These are phyloP conservation scores for Oscarella lobularis DNA, from an alignment of 37 sponge, comb jelly and placozoan species.

Conservation along the genomic window DNA sequence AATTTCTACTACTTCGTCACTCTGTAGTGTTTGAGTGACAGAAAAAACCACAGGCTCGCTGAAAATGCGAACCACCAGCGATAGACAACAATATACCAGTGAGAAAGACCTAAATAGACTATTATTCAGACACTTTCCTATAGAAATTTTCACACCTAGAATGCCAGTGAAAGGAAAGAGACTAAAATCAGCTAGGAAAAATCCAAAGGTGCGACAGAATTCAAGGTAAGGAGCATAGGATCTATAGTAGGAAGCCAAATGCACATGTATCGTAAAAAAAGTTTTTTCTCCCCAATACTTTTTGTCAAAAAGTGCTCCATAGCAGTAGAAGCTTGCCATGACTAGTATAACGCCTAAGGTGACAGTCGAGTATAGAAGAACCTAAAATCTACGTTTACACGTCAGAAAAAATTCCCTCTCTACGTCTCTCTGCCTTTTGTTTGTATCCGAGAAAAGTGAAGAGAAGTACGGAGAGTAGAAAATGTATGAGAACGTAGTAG, in stretches of 20 bases:
- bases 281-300: neutral
- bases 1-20: no score
- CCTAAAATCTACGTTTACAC: neutral
- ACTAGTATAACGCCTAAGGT: neutral
- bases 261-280: no score
- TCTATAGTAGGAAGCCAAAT: no score
- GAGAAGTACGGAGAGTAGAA: slow-evolving; percentile 16
- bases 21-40: neutral
- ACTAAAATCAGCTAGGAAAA: neutral
- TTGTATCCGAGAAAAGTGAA: slow-evolving; percentile 16
- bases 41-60: neutral
- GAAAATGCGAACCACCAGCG: neutral
- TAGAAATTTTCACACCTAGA: neutral
- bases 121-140: neutral
- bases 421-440: slow-evolving; percentile 1
- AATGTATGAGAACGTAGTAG: slow-evolving; percentile 47
- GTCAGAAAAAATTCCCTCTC: neutral
- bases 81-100: neutral
- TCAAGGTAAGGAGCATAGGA: neutral
- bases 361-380: neutral
- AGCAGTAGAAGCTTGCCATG: neutral
- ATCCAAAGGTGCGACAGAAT: neutral
- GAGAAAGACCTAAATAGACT: neutral
- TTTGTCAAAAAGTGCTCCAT: neutral
- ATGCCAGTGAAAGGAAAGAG: neutral